Evolutionary conservation across 1,140 invertebrate genomes (phyloP).

Genomic region (Thaumatotibia leucotreta): DNA sequence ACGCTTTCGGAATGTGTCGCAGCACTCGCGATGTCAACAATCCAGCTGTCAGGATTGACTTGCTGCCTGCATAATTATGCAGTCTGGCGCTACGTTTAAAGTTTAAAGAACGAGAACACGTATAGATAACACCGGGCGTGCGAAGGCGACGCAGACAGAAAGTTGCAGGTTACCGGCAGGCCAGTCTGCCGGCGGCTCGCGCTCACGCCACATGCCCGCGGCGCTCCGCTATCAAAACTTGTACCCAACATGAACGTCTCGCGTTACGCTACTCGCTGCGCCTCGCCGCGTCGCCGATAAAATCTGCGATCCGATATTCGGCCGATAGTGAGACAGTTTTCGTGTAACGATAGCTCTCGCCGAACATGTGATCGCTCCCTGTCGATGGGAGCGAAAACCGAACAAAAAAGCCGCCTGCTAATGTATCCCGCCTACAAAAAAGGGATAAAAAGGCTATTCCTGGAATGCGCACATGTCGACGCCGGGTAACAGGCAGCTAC

Average conservation of each 20-base stretch:
- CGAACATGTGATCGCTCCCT: slow-evolving; percentile 59
- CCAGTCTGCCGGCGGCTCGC: slow-evolving; percentile 47
- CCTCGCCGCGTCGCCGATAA: slow-evolving; percentile 56
- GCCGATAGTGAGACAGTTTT: slow-evolving; percentile 59
- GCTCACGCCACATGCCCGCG: slow-evolving; percentile 38
- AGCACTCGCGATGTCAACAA: background rate
- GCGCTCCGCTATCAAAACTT: slow-evolving; percentile 18
- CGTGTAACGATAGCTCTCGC: slow-evolving; percentile 41
- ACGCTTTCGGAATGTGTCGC: background rate
- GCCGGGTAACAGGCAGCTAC: slow-evolving; percentile 48
- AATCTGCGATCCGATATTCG: slow-evolving; percentile 65
- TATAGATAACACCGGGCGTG: slow-evolving; percentile 16
- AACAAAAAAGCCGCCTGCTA: slow-evolving; percentile 50
- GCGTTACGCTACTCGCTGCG: slow-evolving; percentile 55
- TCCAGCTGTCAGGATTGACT: background rate
- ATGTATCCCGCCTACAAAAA: slow-evolving; percentile 61
- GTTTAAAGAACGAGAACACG: slow-evolving; percentile 4
- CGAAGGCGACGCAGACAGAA: slow-evolving; percentile 32
- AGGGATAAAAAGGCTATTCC: slow-evolving; percentile 64
- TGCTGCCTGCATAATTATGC: background rate
- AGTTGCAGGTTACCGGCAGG: slow-evolving; percentile 38
- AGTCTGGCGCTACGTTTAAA: background rate
- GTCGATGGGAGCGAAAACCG: slow-evolving; percentile 43
- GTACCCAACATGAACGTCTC: slow-evolving; percentile 49
- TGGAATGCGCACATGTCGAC: slow-evolving; percentile 67